Evolutionary conservation across 1,140 invertebrate species (phyloP), one percentile per base, ranked within the genome.

Genomic region (Amyelois transitella): DNA sequence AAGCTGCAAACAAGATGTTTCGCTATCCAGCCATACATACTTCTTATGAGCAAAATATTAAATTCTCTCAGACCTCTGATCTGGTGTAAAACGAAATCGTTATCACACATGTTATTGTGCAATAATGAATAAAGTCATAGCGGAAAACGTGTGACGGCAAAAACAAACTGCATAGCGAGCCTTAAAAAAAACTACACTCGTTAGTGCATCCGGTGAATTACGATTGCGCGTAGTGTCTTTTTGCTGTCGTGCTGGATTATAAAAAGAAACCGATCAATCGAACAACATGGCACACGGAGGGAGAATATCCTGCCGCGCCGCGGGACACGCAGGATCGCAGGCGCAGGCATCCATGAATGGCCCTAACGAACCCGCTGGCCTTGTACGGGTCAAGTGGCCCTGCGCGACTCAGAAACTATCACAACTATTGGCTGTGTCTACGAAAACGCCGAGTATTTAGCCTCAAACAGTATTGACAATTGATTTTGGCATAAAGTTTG

Each of bases 181-280:
- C 61, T 73, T 72, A 76, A 83, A 82, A 81, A 82, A 79, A 64
- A 62, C 69, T 73, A 77, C 71, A 81, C 80, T 87, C 84, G 80
- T 85, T 85, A 87, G 81, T 73, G 78, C 80, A 87, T 87, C 83
- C 83, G 81, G 79, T 79, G 79, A 77, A 83, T 77, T 85, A 79
- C 80, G 77, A 85, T 80, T 77, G 78, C 67, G 63, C 65, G 66
- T 70, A 55, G 64, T 65, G 64, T 55, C 63, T 82, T 86, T 85
- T 84, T 84, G 72, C 72, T 59, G 4, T 47, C 19, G 32, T 58
- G 71, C 66, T 64, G 64, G 72, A 77, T 67, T 74, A 51, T 72
- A 80, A 81, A 83, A 62, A 61, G 66, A 77, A 75, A 78, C 68
- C 62, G 68, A 85, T 79, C 75, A 74, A 71, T 75, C 69, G 67